Conservation (phyloP, 2,113 vertebrate species). For the Pachypanchax playfairii region DNA sequence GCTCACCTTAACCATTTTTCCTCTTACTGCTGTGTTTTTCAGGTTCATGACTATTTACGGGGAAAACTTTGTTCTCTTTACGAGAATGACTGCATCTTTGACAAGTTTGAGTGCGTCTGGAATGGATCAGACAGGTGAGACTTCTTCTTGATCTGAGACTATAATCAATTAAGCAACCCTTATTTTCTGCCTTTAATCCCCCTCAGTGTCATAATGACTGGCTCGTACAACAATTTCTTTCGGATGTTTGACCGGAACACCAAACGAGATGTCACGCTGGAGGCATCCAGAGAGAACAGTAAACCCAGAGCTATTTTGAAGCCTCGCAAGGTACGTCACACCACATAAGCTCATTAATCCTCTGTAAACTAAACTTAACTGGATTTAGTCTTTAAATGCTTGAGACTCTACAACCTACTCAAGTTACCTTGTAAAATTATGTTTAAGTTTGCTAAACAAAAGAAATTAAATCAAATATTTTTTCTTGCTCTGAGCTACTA, state of each 20-base stretch:
- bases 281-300: conserved; percentile 96
- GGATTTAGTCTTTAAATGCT: background rate
- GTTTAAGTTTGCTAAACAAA: background rate
- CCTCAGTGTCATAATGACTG: conserved; percentile 94
- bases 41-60: conserved; percentile 96
- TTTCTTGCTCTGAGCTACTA: no score
- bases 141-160: background rate
- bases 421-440: background rate
- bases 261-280: conserved; percentile 93
- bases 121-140: conserved; percentile 95
- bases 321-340: conserved; percentile 83
- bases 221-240: conserved; percentile 98
- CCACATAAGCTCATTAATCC: background rate
- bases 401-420: background rate
- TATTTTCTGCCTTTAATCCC: conserved; percentile 10
- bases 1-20: no score
- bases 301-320: conserved; percentile 95
- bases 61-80: conserved; percentile 96
- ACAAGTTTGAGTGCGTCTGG: conserved; percentile 98
- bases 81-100: conserved; percentile 98
- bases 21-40: conserved; percentile 24
- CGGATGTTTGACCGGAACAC: conserved; percentile 98
- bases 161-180: no score
- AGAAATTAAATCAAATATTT: no score
- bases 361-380: background rate